phyloP scores from a whole-genome alignment of 2,113 vertebrate genomes.

The Varanus komodoensis region DNA sequence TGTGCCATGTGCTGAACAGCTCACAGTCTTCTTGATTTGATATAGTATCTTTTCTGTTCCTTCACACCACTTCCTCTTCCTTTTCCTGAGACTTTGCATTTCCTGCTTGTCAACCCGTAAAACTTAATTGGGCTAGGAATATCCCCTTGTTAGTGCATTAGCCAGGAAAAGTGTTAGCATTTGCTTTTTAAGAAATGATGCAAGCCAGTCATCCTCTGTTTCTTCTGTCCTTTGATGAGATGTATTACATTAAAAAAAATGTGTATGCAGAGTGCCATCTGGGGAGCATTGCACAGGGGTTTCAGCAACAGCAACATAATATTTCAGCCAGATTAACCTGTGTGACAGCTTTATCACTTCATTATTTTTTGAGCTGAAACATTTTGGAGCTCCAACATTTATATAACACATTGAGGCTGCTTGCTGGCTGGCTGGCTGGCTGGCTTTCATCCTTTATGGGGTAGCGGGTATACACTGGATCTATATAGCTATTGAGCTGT shows the following conservation, averaged over 20 bases:
- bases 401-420: neutral
- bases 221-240: constrained; percentile 26
- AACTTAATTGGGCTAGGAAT: constrained; percentile 11
- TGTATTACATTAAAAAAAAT: constrained; percentile 30
- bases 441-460: too few species aligned
- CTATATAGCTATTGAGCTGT: neutral
- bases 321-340: constrained; percentile 48
- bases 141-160: constrained; percentile 28
- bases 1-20: neutral
- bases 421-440: too few species aligned
- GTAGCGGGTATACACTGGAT: neutral
- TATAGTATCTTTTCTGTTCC: constrained; percentile 11
- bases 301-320: constrained; percentile 39
- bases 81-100: neutral
- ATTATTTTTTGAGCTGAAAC: constrained; percentile 10
- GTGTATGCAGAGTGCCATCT: constrained; percentile 28
- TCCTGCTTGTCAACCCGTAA: constrained; percentile 28
- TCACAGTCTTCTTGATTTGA: neutral
- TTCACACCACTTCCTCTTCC: neutral
- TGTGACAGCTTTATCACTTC: constrained; percentile 31
- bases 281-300: constrained; percentile 23
- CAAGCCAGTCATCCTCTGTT: neutral
- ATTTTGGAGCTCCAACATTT: neutral
- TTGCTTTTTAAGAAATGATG: constrained; percentile 4
- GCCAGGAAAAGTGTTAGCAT: constrained; percentile 29